phyloP scores from a whole-genome alignment of 2,888 invertebrate genomes.

The Rhagonycha lutea region DNA sequence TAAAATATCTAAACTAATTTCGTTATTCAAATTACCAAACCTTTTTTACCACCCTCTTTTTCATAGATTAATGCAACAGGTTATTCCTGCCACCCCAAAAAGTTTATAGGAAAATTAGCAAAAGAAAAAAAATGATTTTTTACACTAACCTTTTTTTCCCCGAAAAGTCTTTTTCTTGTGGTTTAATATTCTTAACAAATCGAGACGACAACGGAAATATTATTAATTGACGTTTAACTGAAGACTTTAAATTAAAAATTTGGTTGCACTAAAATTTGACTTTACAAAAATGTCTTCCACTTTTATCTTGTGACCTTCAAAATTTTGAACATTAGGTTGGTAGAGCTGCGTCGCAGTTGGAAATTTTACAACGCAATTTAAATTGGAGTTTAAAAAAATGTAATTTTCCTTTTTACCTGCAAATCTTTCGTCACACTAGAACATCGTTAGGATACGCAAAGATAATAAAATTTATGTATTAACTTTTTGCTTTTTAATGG shows the following conservation, averaged over 20 bases:
- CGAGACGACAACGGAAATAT: too few relatives aligned
- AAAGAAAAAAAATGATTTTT: neutral
- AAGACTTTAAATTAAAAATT: neutral
- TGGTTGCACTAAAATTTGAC: neutral
- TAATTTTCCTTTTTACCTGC: neutral
- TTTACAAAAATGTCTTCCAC: neutral
- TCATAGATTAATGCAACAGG: too few relatives aligned
- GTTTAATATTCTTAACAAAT: neutral
- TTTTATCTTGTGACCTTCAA: neutral
- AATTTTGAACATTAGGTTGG: neutral
- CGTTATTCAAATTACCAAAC: too few relatives aligned
- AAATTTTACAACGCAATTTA: neutral
- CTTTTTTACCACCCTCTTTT: too few relatives aligned
- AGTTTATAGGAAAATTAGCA: too few relatives aligned
- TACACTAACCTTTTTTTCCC: neutral
- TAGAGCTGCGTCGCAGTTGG: neutral
- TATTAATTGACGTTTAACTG: too few relatives aligned
- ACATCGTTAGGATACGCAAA: neutral
- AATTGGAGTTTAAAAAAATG: neutral
- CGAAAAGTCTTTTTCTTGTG: neutral
- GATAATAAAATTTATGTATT: neutral
- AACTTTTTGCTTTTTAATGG: neutral
- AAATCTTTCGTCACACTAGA: neutral
- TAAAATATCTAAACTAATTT: too few relatives aligned
- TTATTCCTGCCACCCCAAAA: too few relatives aligned